Conservation (phyloP, 1,140 invertebrate species). For the Marisa cornuarietis region DNA sequence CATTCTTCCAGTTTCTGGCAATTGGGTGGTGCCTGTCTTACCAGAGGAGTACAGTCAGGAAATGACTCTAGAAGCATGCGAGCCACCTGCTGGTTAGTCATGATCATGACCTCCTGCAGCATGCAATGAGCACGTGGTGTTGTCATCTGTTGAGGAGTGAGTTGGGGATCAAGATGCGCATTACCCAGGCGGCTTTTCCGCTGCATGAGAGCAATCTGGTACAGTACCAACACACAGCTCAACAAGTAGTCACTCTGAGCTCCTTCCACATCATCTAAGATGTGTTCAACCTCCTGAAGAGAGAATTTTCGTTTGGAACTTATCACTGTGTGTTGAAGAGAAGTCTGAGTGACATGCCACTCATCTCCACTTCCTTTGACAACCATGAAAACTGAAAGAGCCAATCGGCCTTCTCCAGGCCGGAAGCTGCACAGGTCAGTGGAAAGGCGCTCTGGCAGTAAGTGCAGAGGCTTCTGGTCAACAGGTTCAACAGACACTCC, state of each 20-base stretch:
- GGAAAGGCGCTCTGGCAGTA: conserved; percentile 63
- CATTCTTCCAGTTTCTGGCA: conserved; percentile 41
- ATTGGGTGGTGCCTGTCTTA: conserved; percentile 44
- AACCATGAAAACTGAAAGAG: conserved; percentile 54
- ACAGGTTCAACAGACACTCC: conserved; percentile 48
- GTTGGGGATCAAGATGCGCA: conserved; percentile 42
- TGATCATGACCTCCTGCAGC: conserved; percentile 51
- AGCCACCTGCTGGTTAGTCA: conserved; percentile 53
- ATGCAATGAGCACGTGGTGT: conserved; percentile 38
- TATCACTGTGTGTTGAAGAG: conserved; percentile 37
- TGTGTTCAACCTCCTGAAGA: conserved; percentile 43
- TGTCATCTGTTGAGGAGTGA: conserved; percentile 28
- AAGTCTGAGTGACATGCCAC: conserved; percentile 20
- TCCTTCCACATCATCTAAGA: conserved; percentile 41
- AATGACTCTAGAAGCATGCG: conserved; percentile 42
- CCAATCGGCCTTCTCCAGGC: conserved; percentile 54
- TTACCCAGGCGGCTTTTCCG: conserved; percentile 50
- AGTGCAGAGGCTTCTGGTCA: conserved; percentile 52
- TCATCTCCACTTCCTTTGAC: conserved; percentile 47
- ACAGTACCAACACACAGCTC: conserved; percentile 51
- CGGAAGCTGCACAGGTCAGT: conserved; percentile 65
- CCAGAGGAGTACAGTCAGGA: conserved; percentile 45
- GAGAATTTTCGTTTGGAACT: conserved; percentile 51
- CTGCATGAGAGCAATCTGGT: conserved; percentile 47
- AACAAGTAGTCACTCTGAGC: conserved; percentile 48